Evolutionary conservation across 2,888 invertebrate species (phyloP).

Genomic region (Sinhomidia bicolor): DNA sequence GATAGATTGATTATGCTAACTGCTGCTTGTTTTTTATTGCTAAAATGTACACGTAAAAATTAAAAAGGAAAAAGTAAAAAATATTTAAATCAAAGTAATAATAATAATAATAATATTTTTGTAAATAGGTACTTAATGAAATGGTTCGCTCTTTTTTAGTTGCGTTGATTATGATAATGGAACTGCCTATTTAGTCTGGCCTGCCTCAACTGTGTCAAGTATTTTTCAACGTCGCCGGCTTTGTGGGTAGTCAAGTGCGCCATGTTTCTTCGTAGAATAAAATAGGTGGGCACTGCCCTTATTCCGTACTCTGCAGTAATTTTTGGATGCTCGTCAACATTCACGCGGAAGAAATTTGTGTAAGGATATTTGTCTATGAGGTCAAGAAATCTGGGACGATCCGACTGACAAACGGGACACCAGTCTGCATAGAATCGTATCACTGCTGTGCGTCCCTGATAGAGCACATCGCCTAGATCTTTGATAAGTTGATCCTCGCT

Average conservation of each 20-base stretch:
- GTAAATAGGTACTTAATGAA: too few relatives aligned
- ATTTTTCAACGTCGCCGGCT: conserved; percentile 34
- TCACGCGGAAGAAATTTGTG: conserved; percentile 33
- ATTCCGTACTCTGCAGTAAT: conserved; percentile 40
- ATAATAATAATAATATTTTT: background rate
- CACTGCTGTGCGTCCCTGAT: conserved; percentile 6
- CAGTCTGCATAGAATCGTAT: conserved; percentile 60
- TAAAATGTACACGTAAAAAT: too few relatives aligned
- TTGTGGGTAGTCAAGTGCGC: conserved; percentile 30
- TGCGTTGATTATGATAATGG: background rate
- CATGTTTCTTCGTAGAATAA: conserved; percentile 16
- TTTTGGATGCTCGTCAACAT: conserved; percentile 56
- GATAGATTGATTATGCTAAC: too few relatives aligned
- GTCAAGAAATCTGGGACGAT: conserved; percentile 41
- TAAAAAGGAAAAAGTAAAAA: too few relatives aligned
- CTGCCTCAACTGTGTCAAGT: conserved; percentile 4
- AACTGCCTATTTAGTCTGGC: background rate
- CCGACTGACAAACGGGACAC: conserved; percentile 51
- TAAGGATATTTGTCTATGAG: conserved; percentile 44
- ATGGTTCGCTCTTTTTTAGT: background rate
- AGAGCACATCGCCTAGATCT: conserved; percentile 13
- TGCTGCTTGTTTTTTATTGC: background rate
- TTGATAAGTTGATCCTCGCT: conserved; percentile 39
- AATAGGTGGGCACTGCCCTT: conserved; percentile 58
- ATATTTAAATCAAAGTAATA: background rate